A percentile compares a stretch with the other conserved stretches of the same genome.
These are phyloP conservation scores for Chalcosyrphus nemorum DNA, from an alignment of 2,888 invertebrate genomes.

Conservation along the genomic window DNA sequence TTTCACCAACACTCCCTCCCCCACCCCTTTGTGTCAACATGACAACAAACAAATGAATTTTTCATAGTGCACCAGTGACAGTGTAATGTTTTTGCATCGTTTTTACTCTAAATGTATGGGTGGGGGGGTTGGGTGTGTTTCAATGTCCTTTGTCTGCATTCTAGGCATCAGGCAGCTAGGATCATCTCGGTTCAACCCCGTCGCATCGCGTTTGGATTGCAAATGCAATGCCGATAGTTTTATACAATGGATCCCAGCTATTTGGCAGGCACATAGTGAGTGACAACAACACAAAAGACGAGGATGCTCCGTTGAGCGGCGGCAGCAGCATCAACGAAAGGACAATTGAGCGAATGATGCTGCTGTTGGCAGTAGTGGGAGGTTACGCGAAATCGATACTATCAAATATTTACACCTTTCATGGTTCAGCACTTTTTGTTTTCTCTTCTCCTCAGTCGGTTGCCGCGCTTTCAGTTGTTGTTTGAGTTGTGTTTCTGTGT, in stretches of 20 bases:
- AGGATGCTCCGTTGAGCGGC: slow-evolving; percentile 48
- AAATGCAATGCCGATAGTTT: slow-evolving; percentile 59
- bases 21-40: slow-evolving; percentile 48
- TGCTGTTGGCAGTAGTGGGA: not conserved
- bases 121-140: no score
- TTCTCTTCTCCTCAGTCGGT: slow-evolving; percentile 37
- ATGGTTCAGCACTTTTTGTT: slow-evolving; percentile 70
- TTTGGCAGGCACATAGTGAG: slow-evolving; percentile 55
- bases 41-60: slow-evolving; percentile 72
- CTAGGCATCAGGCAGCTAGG: slow-evolving; percentile 48
- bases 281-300: slow-evolving; percentile 62
- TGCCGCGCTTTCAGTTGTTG: slow-evolving; percentile 25
- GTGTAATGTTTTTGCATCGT: slow-evolving; percentile 60
- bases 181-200: slow-evolving; percentile 50
- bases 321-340: slow-evolving; percentile 38
- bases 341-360: slow-evolving; percentile 49
- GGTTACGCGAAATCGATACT: slow-evolving; percentile 66
- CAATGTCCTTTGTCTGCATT: slow-evolving; percentile 67
- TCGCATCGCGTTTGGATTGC: not conserved
- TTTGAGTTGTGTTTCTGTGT: slow-evolving; percentile 61
- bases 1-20: no score
- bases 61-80: slow-evolving; percentile 56
- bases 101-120: no score
- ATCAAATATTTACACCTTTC: slow-evolving; percentile 73
- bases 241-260: slow-evolving; percentile 65